Conservation (phyloP, 1,140 invertebrate genomes). For the Eupristina koningsbergeri region DNA sequence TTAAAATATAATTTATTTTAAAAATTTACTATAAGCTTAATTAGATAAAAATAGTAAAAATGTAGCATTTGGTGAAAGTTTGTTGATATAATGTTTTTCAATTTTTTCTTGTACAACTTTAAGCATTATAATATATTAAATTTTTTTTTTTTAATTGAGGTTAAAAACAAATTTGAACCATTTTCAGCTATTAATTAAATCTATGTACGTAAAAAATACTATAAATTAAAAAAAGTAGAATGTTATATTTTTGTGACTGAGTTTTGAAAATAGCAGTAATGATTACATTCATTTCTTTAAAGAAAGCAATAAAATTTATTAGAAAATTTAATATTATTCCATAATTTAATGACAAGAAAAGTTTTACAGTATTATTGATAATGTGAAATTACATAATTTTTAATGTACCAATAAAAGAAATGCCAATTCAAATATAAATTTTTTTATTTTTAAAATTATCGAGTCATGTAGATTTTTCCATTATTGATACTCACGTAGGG, state of each 20-base stretch:
- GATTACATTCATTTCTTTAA: too few species aligned
- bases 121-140: constrained; percentile 1
- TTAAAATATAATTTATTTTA: too few species aligned
- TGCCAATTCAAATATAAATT: neutral
- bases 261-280: too few species aligned
- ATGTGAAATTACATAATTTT: neutral
- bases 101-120: neutral
- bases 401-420: too few species aligned
- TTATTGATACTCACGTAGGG: constrained; percentile 31
- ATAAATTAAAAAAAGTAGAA: neutral
- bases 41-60: too few species aligned
- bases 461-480: constrained; percentile 18
- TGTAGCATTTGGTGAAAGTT: too few species aligned
- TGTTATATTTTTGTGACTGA: neutral
- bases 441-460: neutral
- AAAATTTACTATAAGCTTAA: too few species aligned
- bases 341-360: neutral
- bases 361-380: neutral
- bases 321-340: too few species aligned
- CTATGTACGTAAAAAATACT: too few species aligned
- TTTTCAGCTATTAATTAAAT: neutral
- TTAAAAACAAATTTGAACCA: constrained; percentile 9
- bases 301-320: too few species aligned
- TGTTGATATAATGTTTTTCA: neutral
- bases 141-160: neutral